A percentile compares a stretch with the other conserved stretches of the same genome.
Conservation (phyloP, 1,140 invertebrate genomes). For the Himalopsyche phryganea region DNA sequence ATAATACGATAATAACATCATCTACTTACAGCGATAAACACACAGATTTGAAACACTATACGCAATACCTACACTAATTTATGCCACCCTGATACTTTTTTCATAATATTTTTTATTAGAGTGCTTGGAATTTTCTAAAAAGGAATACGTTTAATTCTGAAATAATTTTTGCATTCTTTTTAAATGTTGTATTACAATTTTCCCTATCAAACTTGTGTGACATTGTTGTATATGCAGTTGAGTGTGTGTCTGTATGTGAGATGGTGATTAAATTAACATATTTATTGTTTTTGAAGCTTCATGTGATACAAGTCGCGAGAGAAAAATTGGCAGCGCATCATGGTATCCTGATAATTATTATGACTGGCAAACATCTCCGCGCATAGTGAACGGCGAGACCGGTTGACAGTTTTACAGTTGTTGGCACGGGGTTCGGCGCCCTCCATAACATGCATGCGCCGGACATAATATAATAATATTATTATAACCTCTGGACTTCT, state of each 20-base stretch:
- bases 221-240: too few relatives aligned
- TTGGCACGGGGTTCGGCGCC: conserved; percentile 32
- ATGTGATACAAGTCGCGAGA: not conserved
- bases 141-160: too few relatives aligned
- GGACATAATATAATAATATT: conserved; percentile 23
- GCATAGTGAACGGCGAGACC: conserved; percentile 8
- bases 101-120: too few relatives aligned
- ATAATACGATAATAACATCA: conserved; percentile 1
- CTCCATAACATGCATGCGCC: conserved; percentile 13
- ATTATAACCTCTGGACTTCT: conserved; percentile 16
- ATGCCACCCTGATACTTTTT: too few relatives aligned
- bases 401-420: conserved; percentile 31
- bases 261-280: too few relatives aligned
- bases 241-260: too few relatives aligned
- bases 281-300: too few relatives aligned
- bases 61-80: not conserved
- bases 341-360: conserved; percentile 22
- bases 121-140: too few relatives aligned
- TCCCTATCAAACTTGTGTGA: too few relatives aligned
- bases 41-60: not conserved
- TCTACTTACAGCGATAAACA: not conserved
- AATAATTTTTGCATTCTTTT: too few relatives aligned
- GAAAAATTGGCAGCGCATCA: conserved; percentile 24
- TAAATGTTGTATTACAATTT: too few relatives aligned
- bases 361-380: conserved; percentile 14